Base-by-base conservation (phyloP, 2,797 vertebrate species). In the Adelosebastes latens region DNA sequence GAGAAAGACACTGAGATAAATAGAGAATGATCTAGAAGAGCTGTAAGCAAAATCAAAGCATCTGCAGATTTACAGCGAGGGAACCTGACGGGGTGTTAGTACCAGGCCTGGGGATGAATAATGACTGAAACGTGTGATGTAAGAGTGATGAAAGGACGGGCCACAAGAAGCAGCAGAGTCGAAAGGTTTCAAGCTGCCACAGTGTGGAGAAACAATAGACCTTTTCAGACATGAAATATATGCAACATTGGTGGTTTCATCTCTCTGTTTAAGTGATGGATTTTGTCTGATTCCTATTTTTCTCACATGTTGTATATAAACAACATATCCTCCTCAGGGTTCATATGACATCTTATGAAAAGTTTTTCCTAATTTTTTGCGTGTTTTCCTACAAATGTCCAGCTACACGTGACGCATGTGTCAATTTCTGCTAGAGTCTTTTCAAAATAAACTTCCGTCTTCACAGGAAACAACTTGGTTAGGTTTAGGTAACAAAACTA, bases 141-240 rank as follows among this genome's bases (percentile, higher is more conserved):
- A 75, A 85, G 70, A 56, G 52, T 67, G 84, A 83, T 80, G 83
- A 85, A 79, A 82, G 66, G 58, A 25, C 4, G 6, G 18, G 34
- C 67, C 60, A 64, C 25, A 22, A 24, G 62, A 53, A 55, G 32
- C 29, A 29, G 63, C 16, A 4, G 32, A 14, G 62, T 16, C 3
- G 7, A 69, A 70, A 16, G 67, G n/a, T 58, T 79, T 27, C 10
- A 73, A 62, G 63, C 49, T 58, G 66, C 25, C 49, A 24, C 8
- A 32, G 1, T 62, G 3, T 8, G 7, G 6, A 31, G 39, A 22
- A 64, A 71, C n/a, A 60, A 34, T 1, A 25, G 6, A 11, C 11
- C 27, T 61, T 55, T 75, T 55, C 10, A 71, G 31, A 58, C 63
- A 18, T 5, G 8, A 14, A 39, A 32, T 22, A 27, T 10, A 32